Base-by-base conservation (phyloP, 2,797 vertebrate genomes). In the Notoglanidium macrostoma region DNA sequence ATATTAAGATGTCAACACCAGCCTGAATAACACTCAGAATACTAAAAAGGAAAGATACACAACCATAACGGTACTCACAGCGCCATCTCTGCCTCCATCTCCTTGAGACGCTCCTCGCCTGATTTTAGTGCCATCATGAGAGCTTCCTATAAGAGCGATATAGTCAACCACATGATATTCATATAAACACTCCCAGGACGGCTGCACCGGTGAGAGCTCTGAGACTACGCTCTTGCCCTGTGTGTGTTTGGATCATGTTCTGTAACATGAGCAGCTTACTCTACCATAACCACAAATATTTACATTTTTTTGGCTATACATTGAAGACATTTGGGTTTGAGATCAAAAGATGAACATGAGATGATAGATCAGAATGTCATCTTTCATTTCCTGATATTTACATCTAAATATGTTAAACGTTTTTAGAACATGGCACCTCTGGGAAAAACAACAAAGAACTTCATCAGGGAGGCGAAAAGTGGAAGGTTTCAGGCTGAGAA, bases 41-140 rank as follows among this genome's bases (percentile, higher is more conserved):
- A n/a, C 44, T 46, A 73, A 73, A 73, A 9, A 67, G 19, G 2
- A 65, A 35, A 35, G 17, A 3, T 19, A 17, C 57, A 61, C 19
- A 59, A 59, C 5, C 29, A 26, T 17, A 32, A 40, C 12, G n/a
- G 2, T 92, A 96, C 97, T 97, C 92, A 98, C 97, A 98, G 95
- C 61, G 97, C 97, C 97, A 98, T 98, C 93, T 98, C 97, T 4
- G 97, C 97, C 94, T 98, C 97, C 97, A 98, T 98, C 94, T 97
- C 97, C 85, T 98, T 98, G 91, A 98, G 89, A 68, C 97, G 96
- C 82, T 97, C 97, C 90, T 98, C 97, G 84, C 97, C 97, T 14
- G 96, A 96, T 82, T 97, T 98, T 46, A 96, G 93, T 83, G 96
- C 94, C 96, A 96, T 96, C 63, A 51, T 90, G 80, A 85, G 67